phyloP scores from a whole-genome alignment of 2,797 vertebrate genomes.

The Mus caroli region DNA sequence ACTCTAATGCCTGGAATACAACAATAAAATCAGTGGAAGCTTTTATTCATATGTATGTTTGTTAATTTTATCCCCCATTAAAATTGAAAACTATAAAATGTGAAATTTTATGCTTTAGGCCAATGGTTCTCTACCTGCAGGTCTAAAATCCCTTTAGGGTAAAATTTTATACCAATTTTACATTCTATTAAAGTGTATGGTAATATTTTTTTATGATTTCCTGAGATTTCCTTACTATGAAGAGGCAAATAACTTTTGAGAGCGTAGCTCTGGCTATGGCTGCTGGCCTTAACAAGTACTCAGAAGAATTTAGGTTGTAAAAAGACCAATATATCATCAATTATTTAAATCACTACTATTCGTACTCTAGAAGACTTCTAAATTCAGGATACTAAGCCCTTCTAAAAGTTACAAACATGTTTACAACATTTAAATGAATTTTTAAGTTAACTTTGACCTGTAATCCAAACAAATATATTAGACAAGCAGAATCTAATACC shows the following conservation, averaged over 20 bases:
- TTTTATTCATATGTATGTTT: not conserved
- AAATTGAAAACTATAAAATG: not conserved
- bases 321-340: not conserved
- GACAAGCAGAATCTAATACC: not conserved
- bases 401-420: not conserved
- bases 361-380: not conserved
- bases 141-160: too few species aligned
- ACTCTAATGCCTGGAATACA: not conserved
- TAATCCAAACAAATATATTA: not conserved
- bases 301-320: not conserved
- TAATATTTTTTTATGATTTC: conserved; percentile 46
- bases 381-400: not conserved
- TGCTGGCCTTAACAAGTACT: conserved; percentile 50
- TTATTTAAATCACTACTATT: conserved; percentile 56
- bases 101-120: not conserved
- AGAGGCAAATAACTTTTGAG: not conserved
- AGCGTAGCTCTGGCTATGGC: not conserved
- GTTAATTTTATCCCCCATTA: not conserved
- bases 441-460: conserved; percentile 4
- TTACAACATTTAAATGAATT: not conserved
- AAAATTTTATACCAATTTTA: conserved; percentile 28
- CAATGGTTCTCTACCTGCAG: not conserved
- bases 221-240: not conserved
- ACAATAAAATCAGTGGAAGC: not conserved
- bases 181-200: not conserved